Conservation (phyloP, 2,888 invertebrate species). For the Catonia carolina region DNA sequence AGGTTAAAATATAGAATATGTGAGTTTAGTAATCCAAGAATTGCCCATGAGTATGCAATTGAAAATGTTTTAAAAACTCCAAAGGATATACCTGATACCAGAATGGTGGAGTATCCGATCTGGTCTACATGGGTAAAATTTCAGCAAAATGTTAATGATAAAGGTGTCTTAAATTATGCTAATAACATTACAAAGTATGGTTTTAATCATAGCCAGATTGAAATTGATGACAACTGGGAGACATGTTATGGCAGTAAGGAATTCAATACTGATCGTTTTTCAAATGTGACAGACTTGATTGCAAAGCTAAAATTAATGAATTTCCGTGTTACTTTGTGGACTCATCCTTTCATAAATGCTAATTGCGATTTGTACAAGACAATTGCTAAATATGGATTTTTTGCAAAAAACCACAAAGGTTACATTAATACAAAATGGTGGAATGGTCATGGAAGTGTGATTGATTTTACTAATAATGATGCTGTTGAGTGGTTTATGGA, state of each 20-base stretch:
- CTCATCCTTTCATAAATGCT: conserved; percentile 78
- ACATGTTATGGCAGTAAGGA: conserved; percentile 73
- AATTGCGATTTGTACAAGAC: conserved; percentile 46
- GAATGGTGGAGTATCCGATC: conserved; percentile 70
- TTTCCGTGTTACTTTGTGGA: conserved; percentile 73
- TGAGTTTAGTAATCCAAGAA: conserved; percentile 51
- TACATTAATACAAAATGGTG: conserved; percentile 46
- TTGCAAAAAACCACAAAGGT: conserved; percentile 40
- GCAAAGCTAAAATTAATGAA: conserved; percentile 49
- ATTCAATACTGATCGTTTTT: conserved; percentile 63
- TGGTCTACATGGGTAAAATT: conserved; percentile 87
- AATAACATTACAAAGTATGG: conserved; percentile 57
- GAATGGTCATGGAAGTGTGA: conserved; percentile 47
- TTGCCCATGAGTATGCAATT: conserved; percentile 59
- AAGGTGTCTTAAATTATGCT: conserved; percentile 56
- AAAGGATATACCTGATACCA: conserved; percentile 51
- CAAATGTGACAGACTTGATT: conserved; percentile 57
- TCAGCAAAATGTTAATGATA: conserved; percentile 58
- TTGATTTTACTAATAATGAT: conserved; percentile 58
- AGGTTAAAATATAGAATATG: conserved; percentile 56
- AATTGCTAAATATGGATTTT: too few species aligned
- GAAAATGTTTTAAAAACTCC: conserved; percentile 57
- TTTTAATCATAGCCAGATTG: conserved; percentile 67
- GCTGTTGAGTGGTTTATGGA: conserved; percentile 48
- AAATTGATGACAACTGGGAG: conserved; percentile 44